Evolutionary conservation across 1,140 invertebrate genomes (phyloP), one percentile per base, ranked within the genome.

Genomic region (Aplysia californica): DNA sequence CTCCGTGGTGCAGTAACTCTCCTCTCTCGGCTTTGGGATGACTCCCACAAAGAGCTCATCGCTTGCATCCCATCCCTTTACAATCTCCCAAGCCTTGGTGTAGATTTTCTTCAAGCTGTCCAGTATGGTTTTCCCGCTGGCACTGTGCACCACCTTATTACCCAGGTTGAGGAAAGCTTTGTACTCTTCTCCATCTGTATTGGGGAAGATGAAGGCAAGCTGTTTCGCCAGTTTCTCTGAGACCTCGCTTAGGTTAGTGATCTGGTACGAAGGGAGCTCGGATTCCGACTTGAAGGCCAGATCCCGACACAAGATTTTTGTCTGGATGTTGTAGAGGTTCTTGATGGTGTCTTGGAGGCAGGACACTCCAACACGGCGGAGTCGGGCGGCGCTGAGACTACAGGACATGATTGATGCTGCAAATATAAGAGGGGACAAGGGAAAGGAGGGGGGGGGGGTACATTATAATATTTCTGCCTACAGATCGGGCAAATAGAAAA

Each of bases 301-400:
- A 10, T 31, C 23, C 18, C 18, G 29, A 26, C 72, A 75, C 18
- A 33, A 33, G 20, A 66, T 21, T 38, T 83, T 83, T 41, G 64
- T 67, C 31, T 76, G 74, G 20, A 83, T 76, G 44, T 83, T 80
- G 71, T 83, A 78, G 18, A 83, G 68, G 69, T 83, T 83, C 18
- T 73, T 65, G 10, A 83, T 65, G 0, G 68, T 55, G n/a, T 77
- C 74, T 38, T 83, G 79, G 23, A 83, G 66, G 56, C 73, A 78
- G 21, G 79, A 80, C 73, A 81, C 36, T 18, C 64, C 73, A 29
- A 79, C 76, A 41, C 79, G 78, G 56, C 78, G 73, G 21, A 83
- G 65, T 23, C 78, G 80, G 31, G 77, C 79, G 20, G 79, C 64
- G 20, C 82, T 77, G 18, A 83, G 41, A 61, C 67, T 75, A 39